A percentile compares a stretch with the other conserved stretches of the same genome.
Conservation (phyloP, 1,140 invertebrate genomes). For the Galleria mellonella region DNA sequence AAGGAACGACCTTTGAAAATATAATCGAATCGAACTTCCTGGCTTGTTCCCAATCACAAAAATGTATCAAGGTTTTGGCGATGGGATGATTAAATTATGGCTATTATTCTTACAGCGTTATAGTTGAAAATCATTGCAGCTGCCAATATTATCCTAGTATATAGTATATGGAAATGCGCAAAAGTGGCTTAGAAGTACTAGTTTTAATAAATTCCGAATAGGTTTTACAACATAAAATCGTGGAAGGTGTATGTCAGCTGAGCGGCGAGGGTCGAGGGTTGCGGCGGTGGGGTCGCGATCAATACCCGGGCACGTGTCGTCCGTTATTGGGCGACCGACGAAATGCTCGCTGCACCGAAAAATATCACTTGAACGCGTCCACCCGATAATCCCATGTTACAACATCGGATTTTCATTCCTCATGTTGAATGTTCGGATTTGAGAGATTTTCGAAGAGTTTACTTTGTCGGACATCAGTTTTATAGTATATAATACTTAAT, state of each 20-base stretch:
- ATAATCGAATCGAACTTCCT: neutral
- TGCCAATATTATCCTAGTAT: too few species aligned
- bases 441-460: neutral
- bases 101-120: too few species aligned
- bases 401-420: constrained; percentile 9
- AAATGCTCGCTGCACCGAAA: constrained; percentile 1
- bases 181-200: too few species aligned
- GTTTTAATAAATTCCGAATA: too few species aligned
- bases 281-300: constrained; percentile 11
- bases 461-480: too few species aligned
- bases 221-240: neutral
- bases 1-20: neutral
- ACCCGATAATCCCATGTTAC: constrained; percentile 4
- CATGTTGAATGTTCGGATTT: constrained; percentile 10
- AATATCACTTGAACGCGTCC: neutral
- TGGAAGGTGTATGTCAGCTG: constrained; percentile 1
- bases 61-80: neutral
- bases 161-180: too few species aligned
- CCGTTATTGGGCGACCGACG: constrained; percentile 11
- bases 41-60: constrained; percentile 1
- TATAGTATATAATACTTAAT: too few species aligned
- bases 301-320: constrained; percentile 14
- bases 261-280: neutral
- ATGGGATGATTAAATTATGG: too few species aligned
- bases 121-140: too few species aligned